Base-by-base conservation (phyloP, 2,797 vertebrate genomes). In the Acipenser transmontanus region DNA sequence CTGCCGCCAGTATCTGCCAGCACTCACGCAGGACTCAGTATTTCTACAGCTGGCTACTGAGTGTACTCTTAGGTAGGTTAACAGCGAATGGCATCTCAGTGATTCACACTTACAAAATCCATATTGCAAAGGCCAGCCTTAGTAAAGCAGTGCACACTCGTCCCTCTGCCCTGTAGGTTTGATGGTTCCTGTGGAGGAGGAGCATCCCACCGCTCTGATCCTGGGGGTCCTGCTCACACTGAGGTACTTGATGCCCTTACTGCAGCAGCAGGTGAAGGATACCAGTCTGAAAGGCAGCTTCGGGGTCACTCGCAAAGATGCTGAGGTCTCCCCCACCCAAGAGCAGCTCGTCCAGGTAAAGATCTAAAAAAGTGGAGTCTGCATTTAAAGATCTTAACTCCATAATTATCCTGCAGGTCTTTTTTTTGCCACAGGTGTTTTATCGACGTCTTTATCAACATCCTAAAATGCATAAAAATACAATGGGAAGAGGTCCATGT, bases 11-110 rank as follows among this genome's bases (percentile, higher is more conserved):
- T 69, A 84, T 98, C 78, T 98, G 96, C 78, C 97, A 97, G 61
- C 93, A 97, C 83, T 97, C 95, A 0, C 84, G 96, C 74, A 92
- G 96, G 74, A 81, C 81, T 0, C 96, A 93, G 71, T 95, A 95
- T 79, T 99, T 99, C 76, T 98, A 98, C 83, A 96, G 93, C 62
- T 99, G 97, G 97, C 84, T 99, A n/a, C 86, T 99, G 52, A 95
- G 93, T 59, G 92, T 98, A 65, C 91, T 99, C 68, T 80, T 98
- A 61, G 95, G 97, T 99, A 86, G 75, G 88, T 50, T n/a, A 48
- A 70, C 4, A 6, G 49, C 13, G 2, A 4, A 6, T n/a, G n/a
- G 7, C 6, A 50, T 63, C 50, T 47, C 47, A 6, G 50, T 12
- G 47, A 49, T 49, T 34, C 34, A 34, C 34, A 34, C 34, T 34